Evolutionary conservation across 2,888 invertebrate species (phyloP).

Genomic region (Ceriagrion tenellum): DNA sequence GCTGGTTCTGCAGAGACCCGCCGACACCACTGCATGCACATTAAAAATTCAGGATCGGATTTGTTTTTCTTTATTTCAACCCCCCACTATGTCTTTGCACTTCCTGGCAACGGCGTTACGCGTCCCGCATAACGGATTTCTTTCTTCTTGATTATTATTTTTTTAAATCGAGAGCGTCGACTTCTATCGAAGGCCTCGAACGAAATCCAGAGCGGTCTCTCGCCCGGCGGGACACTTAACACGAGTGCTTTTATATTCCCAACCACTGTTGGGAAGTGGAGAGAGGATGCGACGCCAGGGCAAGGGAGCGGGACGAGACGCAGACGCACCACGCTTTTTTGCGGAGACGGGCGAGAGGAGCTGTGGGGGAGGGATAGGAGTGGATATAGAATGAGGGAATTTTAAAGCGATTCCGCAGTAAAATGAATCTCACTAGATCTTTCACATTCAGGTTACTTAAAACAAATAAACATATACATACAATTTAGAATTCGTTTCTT

Average conservation of each 20-base stretch:
- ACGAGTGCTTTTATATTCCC: neutral
- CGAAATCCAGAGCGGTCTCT: neutral
- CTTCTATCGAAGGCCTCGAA: neutral
- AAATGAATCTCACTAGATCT: too few relatives aligned
- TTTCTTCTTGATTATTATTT: neutral
- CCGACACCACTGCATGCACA: neutral
- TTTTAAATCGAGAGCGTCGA: neutral
- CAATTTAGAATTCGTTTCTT: too few relatives aligned
- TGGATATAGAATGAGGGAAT: too few relatives aligned
- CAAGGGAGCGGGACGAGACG: too few relatives aligned
- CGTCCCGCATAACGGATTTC: neutral
- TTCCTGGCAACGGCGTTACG: neutral
- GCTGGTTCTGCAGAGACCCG: neutral
- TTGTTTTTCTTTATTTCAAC: neutral
- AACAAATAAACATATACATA: too few relatives aligned
- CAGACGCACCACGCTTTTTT: too few relatives aligned
- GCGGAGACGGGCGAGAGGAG: too few relatives aligned
- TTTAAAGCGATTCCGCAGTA: too few relatives aligned
- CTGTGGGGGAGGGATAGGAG: too few relatives aligned
- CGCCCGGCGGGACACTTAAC: neutral
- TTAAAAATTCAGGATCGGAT: neutral
- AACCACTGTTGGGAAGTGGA: neutral
- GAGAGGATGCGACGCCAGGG: neutral
- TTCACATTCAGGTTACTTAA: too few relatives aligned
- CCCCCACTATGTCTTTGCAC: neutral